These are phyloP conservation scores for Hemicordylus capensis DNA, from an alignment of 2,113 vertebrate genomes.

Conservation along the genomic window DNA sequence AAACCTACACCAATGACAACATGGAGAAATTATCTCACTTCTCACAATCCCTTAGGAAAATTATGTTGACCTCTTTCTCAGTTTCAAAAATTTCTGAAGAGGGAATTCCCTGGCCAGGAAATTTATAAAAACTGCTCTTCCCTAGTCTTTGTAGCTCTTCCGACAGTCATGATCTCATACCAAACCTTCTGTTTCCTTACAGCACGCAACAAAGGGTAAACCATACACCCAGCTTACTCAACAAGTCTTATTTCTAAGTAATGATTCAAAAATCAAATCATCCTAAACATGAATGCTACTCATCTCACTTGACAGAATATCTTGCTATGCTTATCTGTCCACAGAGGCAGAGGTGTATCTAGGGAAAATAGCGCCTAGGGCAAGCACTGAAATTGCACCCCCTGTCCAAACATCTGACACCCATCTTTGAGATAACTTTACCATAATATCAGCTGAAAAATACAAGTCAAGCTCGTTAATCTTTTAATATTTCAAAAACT, in stretches of 20 bases:
- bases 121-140: slow-evolving; percentile 5
- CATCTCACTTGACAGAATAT: neutral
- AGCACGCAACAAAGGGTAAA: neutral
- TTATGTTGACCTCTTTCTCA: neutral
- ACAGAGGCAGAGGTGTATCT: too few relatives aligned
- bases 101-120: slow-evolving; percentile 12
- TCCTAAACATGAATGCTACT: neutral
- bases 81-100: neutral
- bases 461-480: too few relatives aligned
- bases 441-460: too few relatives aligned
- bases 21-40: slow-evolving; percentile 12
- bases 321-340: neutral
- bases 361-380: too few relatives aligned
- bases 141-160: slow-evolving; percentile 3
- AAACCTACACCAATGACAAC: slow-evolving; percentile 17
- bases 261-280: neutral
- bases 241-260: neutral
- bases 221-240: neutral
- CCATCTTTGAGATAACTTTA: too few relatives aligned
- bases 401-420: too few relatives aligned
- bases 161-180: neutral
- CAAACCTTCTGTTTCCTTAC: slow-evolving; percentile 35
- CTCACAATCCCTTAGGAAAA: neutral
- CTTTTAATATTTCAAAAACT: too few relatives aligned
- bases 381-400: too few relatives aligned